A percentile compares a stretch with the other conserved stretches of the same genome.
Evolutionary conservation across 2,797 vertebrate species (phyloP).

Genomic region (Oceanodroma leucorhoa): DNA sequence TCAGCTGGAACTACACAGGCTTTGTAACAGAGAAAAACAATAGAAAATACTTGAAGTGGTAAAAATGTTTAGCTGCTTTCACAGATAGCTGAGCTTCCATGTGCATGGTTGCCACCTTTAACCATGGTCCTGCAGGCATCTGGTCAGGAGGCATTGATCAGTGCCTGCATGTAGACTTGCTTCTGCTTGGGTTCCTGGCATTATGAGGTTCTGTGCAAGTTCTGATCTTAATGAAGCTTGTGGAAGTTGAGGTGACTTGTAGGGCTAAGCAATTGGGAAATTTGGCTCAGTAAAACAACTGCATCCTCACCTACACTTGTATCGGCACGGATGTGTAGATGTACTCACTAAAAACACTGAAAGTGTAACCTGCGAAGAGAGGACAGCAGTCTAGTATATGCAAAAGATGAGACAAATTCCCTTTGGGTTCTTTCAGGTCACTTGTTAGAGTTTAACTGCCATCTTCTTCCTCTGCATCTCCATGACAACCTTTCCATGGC

Average conservation of each 20-base stretch:
- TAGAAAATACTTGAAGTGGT: neutral
- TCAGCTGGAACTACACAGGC: neutral
- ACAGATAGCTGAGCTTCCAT: neutral
- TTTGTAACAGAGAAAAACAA: neutral
- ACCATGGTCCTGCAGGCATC: neutral
- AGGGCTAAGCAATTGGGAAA: neutral
- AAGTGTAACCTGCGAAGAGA: neutral
- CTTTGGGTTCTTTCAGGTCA: neutral
- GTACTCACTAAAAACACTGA: neutral
- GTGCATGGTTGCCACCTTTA: neutral
- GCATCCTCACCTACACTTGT: neutral
- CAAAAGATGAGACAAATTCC: neutral
- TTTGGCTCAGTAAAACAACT: neutral
- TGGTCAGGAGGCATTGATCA: neutral
- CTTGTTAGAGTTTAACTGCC: neutral
- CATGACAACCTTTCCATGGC: neutral
- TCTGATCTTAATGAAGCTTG: neutral
- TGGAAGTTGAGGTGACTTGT: neutral
- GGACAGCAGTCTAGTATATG: neutral
- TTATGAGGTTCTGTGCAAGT: neutral
- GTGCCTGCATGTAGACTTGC: neutral
- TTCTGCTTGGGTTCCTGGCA: neutral
- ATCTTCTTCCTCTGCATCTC: neutral
- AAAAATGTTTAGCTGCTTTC: neutral
- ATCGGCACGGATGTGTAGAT: neutral